Conservation (phyloP, 1,140 invertebrate species). For the Macrosteles quadrilineatus region DNA sequence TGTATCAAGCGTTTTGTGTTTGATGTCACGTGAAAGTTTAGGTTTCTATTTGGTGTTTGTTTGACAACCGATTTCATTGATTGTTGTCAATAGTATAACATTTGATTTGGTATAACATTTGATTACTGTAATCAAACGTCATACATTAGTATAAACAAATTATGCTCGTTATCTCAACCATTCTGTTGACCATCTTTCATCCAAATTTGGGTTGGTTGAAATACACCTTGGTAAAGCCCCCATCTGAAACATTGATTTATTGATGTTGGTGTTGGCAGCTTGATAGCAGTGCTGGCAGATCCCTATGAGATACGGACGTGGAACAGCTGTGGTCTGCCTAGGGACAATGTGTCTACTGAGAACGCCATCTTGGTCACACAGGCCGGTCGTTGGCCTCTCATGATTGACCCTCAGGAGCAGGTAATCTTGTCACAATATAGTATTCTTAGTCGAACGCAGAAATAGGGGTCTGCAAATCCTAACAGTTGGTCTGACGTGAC, state of each 20-base stretch:
- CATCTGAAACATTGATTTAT: too few species aligned
- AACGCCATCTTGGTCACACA: slow-evolving; percentile 84
- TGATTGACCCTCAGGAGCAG: slow-evolving; percentile 91
- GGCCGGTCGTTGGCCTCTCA: slow-evolving; percentile 79
- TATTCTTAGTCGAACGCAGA: too few species aligned
- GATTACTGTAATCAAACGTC: too few species aligned
- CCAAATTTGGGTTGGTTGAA: too few species aligned
- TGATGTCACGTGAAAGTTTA: too few species aligned
- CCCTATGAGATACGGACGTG: slow-evolving; percentile 80
- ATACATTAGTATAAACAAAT: too few species aligned
- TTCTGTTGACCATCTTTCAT: too few species aligned
- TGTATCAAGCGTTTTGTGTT: slow-evolving; percentile 40
- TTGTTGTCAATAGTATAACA: neutral
- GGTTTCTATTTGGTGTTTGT: too few species aligned
- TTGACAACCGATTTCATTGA: neutral
- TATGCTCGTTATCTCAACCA: too few species aligned
- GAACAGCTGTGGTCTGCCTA: slow-evolving; percentile 80
- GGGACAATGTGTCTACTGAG: slow-evolving; percentile 81
- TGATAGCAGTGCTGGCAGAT: slow-evolving; percentile 76
- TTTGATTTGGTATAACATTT: neutral
- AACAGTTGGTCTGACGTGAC: too few species aligned
- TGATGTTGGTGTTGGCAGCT: slow-evolving; percentile 60
- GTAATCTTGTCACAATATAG: slow-evolving; percentile 51
- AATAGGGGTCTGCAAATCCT: too few species aligned
- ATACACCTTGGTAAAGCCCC: too few species aligned